Percentiles rank a stretch among this genome's conserved stretches.
phyloP scores from a whole-genome alignment of 2,113 vertebrate genomes.

The Garra rufa region DNA sequence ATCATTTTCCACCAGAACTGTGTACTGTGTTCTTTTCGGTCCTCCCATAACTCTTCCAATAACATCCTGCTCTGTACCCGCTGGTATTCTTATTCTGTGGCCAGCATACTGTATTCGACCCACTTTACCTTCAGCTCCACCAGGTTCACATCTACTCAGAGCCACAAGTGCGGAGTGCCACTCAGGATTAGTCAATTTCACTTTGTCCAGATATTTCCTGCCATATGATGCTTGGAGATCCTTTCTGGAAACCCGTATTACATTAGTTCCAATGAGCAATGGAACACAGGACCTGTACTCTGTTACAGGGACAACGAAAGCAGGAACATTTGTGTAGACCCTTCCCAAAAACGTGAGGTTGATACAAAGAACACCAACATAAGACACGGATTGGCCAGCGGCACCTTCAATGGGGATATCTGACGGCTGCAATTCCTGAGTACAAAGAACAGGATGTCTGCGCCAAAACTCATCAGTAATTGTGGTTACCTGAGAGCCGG shows the following conservation, averaged over 20 bases:
- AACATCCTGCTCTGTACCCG: not conserved
- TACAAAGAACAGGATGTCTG: not conserved
- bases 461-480: not conserved
- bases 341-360: too few species aligned
- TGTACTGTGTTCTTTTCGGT: not conserved
- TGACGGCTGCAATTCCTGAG: not conserved
- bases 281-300: not conserved
- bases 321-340: slow-evolving; percentile 11
- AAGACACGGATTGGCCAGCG: slow-evolving; percentile 8
- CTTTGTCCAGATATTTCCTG: not conserved
- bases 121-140: not conserved
- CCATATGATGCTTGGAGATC: not conserved
- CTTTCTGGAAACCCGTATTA: not conserved
- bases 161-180: not conserved
- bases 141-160: not conserved
- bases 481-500: not conserved
- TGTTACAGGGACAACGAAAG: slow-evolving; percentile 5
- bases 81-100: not conserved
- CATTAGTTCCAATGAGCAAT: slow-evolving; percentile 20
- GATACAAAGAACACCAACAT: slow-evolving; percentile 13
- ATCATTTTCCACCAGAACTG: too few species aligned
- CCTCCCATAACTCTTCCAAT: not conserved
- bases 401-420: slow-evolving; percentile 19
- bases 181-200: not conserved
- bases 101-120: not conserved